A percentile compares a stretch with the other conserved stretches of the same genome.
phyloP scores from a whole-genome alignment of 92 coral and sea anemone species.

The Epizoanthus stellaris region DNA sequence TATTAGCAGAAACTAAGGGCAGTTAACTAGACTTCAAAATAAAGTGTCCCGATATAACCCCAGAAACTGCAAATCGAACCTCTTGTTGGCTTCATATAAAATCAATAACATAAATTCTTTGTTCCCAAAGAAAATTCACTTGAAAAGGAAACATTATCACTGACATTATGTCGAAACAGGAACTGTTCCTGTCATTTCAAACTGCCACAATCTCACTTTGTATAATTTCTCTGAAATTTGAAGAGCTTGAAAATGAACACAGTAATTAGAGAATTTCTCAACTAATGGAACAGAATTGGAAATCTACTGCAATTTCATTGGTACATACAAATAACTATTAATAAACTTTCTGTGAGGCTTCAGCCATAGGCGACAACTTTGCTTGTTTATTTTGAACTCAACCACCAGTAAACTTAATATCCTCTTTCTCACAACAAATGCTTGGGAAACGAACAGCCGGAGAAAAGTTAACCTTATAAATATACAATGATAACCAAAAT shows the following conservation, averaged over 20 bases:
- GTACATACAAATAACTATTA: neutral
- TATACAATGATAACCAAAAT: neutral
- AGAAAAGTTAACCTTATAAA: neutral
- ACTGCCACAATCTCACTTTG: neutral
- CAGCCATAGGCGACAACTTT: neutral
- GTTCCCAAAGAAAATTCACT: slow-evolving; percentile 11
- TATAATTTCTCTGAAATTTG: slow-evolving; percentile 9
- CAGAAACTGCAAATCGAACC: neutral
- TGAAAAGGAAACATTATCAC: neutral
- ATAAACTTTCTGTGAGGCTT: neutral
- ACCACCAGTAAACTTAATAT: neutral
- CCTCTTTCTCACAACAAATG: neutral
- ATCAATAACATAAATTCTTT: neutral
- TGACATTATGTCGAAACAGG: neutral
- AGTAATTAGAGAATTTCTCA: neutral
- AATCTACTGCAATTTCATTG: neutral
- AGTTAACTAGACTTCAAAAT: slow-evolving; percentile 7
- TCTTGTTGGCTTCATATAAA: neutral
- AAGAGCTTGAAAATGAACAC: neutral
- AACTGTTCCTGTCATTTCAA: slow-evolving; percentile 4
- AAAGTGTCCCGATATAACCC: neutral
- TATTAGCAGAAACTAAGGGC: neutral
- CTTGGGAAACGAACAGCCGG: slow-evolving; percentile 44
- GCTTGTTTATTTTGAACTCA: slow-evolving; percentile 18
- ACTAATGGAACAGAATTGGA: neutral